Evolutionary conservation across 2,113 vertebrate genomes (phyloP).

Genomic region (Lagopus muta): DNA sequence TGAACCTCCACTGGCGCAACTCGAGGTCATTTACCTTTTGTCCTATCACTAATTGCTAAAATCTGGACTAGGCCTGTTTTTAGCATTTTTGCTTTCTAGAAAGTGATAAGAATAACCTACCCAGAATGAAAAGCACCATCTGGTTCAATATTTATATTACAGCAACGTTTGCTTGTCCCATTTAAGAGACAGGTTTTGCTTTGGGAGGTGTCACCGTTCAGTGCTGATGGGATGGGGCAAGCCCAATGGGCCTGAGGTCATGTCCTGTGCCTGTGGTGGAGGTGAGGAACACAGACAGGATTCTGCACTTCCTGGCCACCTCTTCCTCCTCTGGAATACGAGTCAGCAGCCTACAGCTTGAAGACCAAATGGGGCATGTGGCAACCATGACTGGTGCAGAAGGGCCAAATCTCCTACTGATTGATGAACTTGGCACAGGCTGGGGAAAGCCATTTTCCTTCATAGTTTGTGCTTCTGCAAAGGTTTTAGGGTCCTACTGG

Average conservation of each 20-base stretch:
- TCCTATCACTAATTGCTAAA: not conserved
- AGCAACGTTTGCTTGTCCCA: not conserved
- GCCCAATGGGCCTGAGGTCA: fast-evolving
- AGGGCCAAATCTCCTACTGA: not conserved
- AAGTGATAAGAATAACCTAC: not conserved
- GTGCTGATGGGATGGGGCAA: fast-evolving
- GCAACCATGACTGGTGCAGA: fast-evolving
- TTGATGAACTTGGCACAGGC: not conserved
- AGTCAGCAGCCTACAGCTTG: not conserved
- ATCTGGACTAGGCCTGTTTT: not conserved
- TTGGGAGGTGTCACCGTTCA: not conserved
- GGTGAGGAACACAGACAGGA: not conserved
- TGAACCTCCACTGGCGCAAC: too few relatives aligned
- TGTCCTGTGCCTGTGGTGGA: not conserved
- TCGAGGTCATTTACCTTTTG: too few relatives aligned
- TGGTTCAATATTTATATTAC: not conserved
- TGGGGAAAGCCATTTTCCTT: not conserved
- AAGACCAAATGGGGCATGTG: fast-evolving
- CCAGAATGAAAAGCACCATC: not conserved
- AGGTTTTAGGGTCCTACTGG: not conserved
- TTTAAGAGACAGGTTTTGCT: not conserved
- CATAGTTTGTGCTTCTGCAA: not conserved
- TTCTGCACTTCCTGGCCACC: not conserved
- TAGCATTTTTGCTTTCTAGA: not conserved
- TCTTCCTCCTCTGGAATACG: not conserved